Percentiles rank a stretch among this genome's conserved stretches.
These are phyloP conservation scores for Drosophila histrio DNA, from an alignment of 2,888 invertebrate genomes.

Conservation along the genomic window DNA sequence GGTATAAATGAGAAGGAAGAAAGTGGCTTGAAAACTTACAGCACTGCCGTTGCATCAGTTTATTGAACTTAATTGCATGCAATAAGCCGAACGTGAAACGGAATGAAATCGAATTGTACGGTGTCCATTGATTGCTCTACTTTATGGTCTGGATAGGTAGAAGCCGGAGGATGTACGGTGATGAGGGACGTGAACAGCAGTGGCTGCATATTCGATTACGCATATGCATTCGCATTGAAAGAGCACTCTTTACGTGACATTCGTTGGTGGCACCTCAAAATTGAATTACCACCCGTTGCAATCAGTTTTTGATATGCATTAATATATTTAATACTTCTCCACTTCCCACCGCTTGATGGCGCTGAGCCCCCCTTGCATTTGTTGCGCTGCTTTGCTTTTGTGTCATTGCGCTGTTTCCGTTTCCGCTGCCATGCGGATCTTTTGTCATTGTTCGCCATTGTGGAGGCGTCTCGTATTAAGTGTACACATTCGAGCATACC, in stretches of 20 bases:
- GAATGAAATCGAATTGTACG: slow-evolving; percentile 32
- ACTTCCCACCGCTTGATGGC: not conserved
- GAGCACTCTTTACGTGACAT: slow-evolving; percentile 24
- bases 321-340: slow-evolving; percentile 47
- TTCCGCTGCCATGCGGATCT: slow-evolving; percentile 25
- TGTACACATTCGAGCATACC: slow-evolving; percentile 7
- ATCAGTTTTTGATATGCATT: slow-evolving; percentile 47
- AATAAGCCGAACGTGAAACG: slow-evolving; percentile 68
- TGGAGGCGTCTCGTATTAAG: slow-evolving; percentile 19
- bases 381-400: slow-evolving; percentile 42
- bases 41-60: slow-evolving; percentile 48
- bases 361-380: slow-evolving; percentile 20
- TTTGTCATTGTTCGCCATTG: slow-evolving; percentile 21
- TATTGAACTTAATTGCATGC: slow-evolving; percentile 79
- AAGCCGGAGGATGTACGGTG: not conserved
- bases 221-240: slow-evolving; percentile 20
- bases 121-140: slow-evolving; percentile 45
- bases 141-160: not conserved
- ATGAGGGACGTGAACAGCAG: not conserved
- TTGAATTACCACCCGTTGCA: slow-evolving; percentile 50
- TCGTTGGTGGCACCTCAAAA: slow-evolving; percentile 33
- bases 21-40: not conserved
- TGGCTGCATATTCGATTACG: slow-evolving; percentile 18
- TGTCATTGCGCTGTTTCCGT: slow-evolving; percentile 35
- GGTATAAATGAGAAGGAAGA: not conserved